A percentile compares a stretch with the other conserved stretches of the same genome.
Conservation (phyloP, 2,888 invertebrate species). For the Eristalis intricaria region DNA sequence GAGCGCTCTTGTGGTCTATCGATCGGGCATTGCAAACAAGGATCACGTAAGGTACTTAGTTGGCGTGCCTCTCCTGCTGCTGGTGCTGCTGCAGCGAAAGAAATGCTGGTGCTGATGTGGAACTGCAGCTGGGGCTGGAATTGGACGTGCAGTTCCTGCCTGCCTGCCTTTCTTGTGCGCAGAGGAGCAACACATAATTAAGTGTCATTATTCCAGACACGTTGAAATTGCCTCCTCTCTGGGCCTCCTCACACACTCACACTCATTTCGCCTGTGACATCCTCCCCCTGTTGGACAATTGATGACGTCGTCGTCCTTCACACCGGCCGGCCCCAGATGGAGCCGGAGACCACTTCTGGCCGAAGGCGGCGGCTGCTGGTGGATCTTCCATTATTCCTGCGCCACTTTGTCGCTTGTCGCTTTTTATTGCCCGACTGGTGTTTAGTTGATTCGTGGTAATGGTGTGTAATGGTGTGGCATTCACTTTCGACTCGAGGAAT, state of each 20-base stretch:
- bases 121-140: not conserved
- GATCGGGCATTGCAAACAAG: constrained; percentile 48
- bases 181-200: constrained; percentile 52
- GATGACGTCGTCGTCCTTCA: constrained; percentile 55
- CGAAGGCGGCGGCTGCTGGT: not conserved
- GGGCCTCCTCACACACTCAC: constrained; percentile 44
- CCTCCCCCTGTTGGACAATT: constrained; percentile 23
- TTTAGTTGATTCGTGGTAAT: constrained; percentile 20
- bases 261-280: constrained; percentile 46
- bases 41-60: constrained; percentile 55
- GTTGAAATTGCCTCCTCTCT: constrained; percentile 58
- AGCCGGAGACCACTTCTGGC: not conserved
- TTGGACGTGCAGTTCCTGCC: not conserved
- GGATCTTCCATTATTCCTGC: constrained; percentile 52
- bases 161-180: not conserved
- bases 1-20: constrained; percentile 55
- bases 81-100: constrained; percentile 6
- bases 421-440: constrained; percentile 60
- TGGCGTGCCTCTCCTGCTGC: not conserved
- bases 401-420: constrained; percentile 67
- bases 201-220: constrained; percentile 67
- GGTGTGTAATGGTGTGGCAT: constrained; percentile 38
- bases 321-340: not conserved
- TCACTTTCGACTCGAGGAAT: constrained; percentile 62
- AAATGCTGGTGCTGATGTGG: not conserved